A percentile compares a stretch with the other conserved stretches of the same genome.
These are phyloP conservation scores for Neoarius graeffei DNA, from an alignment of 2,113 vertebrate species.

Conservation along the genomic window DNA sequence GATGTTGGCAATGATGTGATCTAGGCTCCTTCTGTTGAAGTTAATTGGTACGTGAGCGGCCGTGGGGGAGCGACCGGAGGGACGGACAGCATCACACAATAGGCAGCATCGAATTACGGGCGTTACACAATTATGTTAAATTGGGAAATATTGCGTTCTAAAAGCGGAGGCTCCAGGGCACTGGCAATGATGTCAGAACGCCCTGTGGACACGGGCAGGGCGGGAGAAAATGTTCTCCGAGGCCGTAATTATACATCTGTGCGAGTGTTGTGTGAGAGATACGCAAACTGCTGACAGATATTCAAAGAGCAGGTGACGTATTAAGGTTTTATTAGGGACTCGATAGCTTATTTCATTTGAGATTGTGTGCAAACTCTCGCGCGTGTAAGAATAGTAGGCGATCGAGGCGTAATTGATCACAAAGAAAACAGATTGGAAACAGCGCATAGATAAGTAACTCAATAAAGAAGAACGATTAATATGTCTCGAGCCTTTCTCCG, in stretches of 20 bases:
- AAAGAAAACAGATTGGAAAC: constrained; percentile 49
- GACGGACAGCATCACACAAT: constrained; percentile 61
- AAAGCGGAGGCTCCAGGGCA: constrained; percentile 60
- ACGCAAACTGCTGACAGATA: constrained; percentile 23
- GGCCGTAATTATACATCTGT: constrained; percentile 36
- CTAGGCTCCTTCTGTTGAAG: constrained; percentile 69
- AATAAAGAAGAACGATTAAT: constrained; percentile 50
- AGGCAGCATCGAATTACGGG: constrained; percentile 72
- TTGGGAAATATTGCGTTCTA: constrained; percentile 78
- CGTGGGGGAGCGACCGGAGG: constrained; percentile 63
- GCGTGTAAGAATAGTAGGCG: background rate
- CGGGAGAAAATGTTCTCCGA: constrained; percentile 11
- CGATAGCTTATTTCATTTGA: constrained; percentile 11
- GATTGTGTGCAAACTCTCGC: background rate
- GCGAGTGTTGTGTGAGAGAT: background rate
- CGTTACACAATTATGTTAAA: constrained; percentile 75
- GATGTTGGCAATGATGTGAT: constrained; percentile 74
- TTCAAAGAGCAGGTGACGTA: constrained; percentile 29
- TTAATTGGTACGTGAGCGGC: constrained; percentile 74
- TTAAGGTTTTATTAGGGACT: constrained; percentile 16
- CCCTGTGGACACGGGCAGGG: constrained; percentile 2
- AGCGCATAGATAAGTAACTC: constrained; percentile 40
- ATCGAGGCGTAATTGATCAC: constrained; percentile 32
- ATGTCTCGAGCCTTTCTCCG: constrained; percentile 33
- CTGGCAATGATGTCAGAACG: constrained; percentile 42